A percentile compares a stretch with the other conserved stretches of the same genome.
Evolutionary conservation across 2,888 invertebrate genomes (phyloP).

Genomic region (Merodon equestris): DNA sequence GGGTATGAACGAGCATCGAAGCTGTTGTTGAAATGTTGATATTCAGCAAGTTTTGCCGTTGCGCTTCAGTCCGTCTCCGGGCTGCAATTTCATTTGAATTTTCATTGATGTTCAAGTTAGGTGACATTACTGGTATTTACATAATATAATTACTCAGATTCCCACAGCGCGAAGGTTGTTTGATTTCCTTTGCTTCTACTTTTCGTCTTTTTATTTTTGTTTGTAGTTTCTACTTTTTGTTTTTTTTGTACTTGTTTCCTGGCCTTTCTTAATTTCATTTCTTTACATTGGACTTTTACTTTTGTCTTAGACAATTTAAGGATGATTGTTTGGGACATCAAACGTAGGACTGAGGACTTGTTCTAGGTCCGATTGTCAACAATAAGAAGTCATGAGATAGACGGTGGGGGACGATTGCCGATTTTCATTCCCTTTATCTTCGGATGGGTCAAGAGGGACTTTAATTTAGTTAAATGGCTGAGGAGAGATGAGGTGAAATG

Average conservation of each 20-base stretch:
- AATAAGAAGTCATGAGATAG: slow-evolving; percentile 37
- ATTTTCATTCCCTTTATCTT: neutral
- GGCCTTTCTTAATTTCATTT: slow-evolving; percentile 13
- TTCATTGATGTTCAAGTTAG: slow-evolving; percentile 39
- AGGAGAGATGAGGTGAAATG: slow-evolving; percentile 6
- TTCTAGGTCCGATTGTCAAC: slow-evolving; percentile 46
- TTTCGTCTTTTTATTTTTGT: slow-evolving; percentile 5
- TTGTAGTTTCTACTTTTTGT: slow-evolving; percentile 3
- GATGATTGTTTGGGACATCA: slow-evolving; percentile 15
- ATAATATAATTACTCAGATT: slow-evolving; percentile 55
- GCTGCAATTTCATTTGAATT: slow-evolving; percentile 45
- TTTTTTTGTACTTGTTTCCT: slow-evolving; percentile 28
- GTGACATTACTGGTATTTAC: slow-evolving; percentile 48
- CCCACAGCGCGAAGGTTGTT: slow-evolving; percentile 36
- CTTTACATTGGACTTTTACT: slow-evolving; percentile 19
- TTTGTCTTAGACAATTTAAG: slow-evolving; percentile 16
- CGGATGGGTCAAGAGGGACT: slow-evolving; percentile 29
- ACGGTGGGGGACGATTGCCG: slow-evolving; percentile 10
- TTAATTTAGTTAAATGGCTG: slow-evolving; percentile 12
- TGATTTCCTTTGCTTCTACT: neutral
- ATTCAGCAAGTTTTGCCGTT: slow-evolving; percentile 1
- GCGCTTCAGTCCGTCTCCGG: slow-evolving; percentile 17
- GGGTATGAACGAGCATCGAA: neutral
- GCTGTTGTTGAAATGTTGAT: slow-evolving; percentile 14
- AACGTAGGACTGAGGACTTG: neutral